Base-by-base conservation (phyloP, 1,140 invertebrate species). In the Papilio helenus region DNA sequence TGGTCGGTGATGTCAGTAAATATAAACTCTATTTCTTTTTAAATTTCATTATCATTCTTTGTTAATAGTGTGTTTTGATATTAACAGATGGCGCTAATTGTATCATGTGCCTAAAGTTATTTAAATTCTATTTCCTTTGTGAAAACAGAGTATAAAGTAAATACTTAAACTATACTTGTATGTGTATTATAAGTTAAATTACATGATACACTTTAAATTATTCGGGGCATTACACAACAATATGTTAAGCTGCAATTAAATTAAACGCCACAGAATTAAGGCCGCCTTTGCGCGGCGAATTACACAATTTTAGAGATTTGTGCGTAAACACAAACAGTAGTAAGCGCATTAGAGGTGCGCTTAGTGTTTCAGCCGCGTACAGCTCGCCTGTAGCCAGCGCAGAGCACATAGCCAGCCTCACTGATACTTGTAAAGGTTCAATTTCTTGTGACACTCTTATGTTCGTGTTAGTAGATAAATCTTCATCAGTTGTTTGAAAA, bases 241-340 rank as follows among this genome's bases (percentile, higher is more conserved):
- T 34, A 29, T 29, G 61, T 68, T 68, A 34, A 68, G 61, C 26
- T 34, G 61, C 9, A 68, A 68, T 68, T 68, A 68, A 29, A 34
- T 68, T 68, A 29, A 68, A 34, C 26, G 26, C 26, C 61, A 14
- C 26, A 4, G 61, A 20, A 34, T 29, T 68, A 34, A 68, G 26
- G 23, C 20, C 26, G 61, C 61, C 26, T 68, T 18, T 68, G 61
- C 26, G 26, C 26, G 12, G 61, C 23, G 14, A 68, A 68, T 68
- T 68, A 34, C 26, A 68, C 61, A 68, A 68, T 68, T 68, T 29
- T 14, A 26, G 1, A 68, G 61, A 68, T 68, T 68, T 34, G 61
- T 68, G 61, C 61, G 61, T 68, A 68, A 61, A 68, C 61, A 68
- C 61, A 68, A 68, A 68, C 34, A 68, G n/a, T 29, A 29, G 61